phyloP scores from a whole-genome alignment of 1,140 invertebrate genomes.

The Popillia japonica region DNA sequence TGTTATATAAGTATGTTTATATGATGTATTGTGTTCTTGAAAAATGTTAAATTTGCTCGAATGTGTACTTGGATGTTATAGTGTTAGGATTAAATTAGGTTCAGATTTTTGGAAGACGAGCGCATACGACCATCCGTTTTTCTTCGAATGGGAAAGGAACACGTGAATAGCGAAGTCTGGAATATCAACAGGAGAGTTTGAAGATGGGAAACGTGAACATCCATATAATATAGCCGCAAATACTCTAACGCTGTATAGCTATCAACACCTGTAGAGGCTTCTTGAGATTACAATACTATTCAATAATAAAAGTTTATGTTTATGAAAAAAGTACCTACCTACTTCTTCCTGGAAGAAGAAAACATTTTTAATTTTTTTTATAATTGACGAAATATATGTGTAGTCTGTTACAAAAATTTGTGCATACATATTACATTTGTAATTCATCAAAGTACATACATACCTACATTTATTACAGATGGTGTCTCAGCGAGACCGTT shows the following conservation, averaged over 20 bases:
- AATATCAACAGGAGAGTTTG: neutral
- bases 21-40: neutral
- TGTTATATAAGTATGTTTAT: too few relatives aligned
- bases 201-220: neutral
- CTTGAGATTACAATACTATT: neutral
- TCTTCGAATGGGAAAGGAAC: neutral
- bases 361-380: too few relatives aligned
- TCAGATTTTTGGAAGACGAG: neutral
- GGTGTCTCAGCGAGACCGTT: too few relatives aligned
- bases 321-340: too few relatives aligned
- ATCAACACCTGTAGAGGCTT: slow-evolving; percentile 9
- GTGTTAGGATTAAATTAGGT: neutral
- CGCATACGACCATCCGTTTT: too few relatives aligned
- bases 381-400: too few relatives aligned
- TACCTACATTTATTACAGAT: too few relatives aligned
- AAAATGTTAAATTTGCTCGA: neutral
- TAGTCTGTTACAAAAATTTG: too few relatives aligned
- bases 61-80: neutral
- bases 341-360: too few relatives aligned
- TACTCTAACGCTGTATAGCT: neutral
- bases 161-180: neutral
- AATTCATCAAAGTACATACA: too few relatives aligned
- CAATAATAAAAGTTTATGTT: too few relatives aligned
- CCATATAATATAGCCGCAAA: neutral
- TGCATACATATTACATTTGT: too few relatives aligned